Evolutionary conservation across 1,140 invertebrate genomes (phyloP), one percentile per base, ranked within the genome.

Genomic region (Babylonia areolata): DNA sequence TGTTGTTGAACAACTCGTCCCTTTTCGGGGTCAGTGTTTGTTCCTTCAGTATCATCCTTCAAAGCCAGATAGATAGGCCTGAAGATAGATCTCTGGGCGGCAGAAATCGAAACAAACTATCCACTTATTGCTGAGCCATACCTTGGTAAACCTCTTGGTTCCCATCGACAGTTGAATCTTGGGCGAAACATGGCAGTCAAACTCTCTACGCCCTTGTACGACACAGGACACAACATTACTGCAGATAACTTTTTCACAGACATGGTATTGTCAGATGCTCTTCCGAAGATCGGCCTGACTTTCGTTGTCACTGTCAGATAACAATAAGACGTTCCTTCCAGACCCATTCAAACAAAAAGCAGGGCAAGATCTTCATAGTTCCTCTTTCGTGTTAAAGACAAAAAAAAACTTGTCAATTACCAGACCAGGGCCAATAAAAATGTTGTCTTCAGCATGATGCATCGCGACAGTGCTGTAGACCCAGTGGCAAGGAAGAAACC

Each of bases 1-100:
- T 15, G 89, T 93, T 28, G 92, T 93, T 87, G 91, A 93, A 31
- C 71, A 73, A 31, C 71, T 73, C 1, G 71, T 73, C 31, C 71
- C 71, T 20, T 73, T 73, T 37, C 71, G 81, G 92, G 40, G 91
- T 81, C 73, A 84, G 37, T 93, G 91, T 85, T 31, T 3, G 77
- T 89, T 73, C 71, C 71, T 73, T 9, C 71, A 73, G 71, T 73
- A 73, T 31, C 71, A 35, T 12, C 71, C 71, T 9, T 37, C 71
- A 33, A 73, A 73, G 28, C 31, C 31, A 33, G 71, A 73, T 20
- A 33, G n/a, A 37, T 73, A 73, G 35, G 71, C 20, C 0, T 73
- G 12, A 73, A 73, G 28, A 37, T 73, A n/a, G n/a, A 64, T 3
- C 92, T 81, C 78, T 78, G 73, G 54, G n/a, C 84, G 20, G 86